These are phyloP conservation scores for Patiria miniata DNA, from an alignment of 35 echinoderm and acorn worm species.

Conservation along the genomic window DNA sequence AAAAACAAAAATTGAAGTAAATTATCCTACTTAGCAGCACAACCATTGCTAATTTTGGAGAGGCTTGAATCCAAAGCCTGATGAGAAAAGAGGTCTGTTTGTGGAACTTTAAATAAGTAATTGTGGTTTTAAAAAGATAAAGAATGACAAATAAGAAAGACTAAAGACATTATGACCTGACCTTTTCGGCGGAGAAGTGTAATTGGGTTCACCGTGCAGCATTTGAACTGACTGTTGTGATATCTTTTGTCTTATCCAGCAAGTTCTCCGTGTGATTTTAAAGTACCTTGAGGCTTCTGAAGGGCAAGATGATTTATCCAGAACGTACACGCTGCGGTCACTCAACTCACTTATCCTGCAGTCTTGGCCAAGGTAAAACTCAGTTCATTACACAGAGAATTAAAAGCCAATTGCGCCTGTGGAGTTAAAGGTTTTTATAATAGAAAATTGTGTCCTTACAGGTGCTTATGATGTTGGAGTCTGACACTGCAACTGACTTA, in stretches of 20 bases:
- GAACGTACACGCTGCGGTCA: conserved; percentile 41
- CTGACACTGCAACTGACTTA: neutral
- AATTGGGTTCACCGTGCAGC: neutral
- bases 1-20: too few relatives aligned
- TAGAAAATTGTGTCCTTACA: neutral
- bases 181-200: neutral
- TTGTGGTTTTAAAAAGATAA: too few relatives aligned
- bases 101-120: too few relatives aligned
- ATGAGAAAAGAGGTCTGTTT: too few relatives aligned
- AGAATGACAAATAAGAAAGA: neutral
- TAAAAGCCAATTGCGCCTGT: neutral
- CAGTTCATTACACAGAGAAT: neutral
- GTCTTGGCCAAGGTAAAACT: conserved; percentile 76
- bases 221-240: neutral
- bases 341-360: conserved; percentile 64
- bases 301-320: conserved; percentile 68
- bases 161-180: neutral
- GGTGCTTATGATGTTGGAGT: neutral
- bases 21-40: too few relatives aligned
- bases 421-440: neutral
- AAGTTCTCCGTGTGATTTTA: conserved; percentile 67
- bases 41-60: too few relatives aligned
- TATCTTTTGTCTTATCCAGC: conserved; percentile 41
- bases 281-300: conserved; percentile 75
- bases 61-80: too few relatives aligned